These are phyloP conservation scores for Sebastes diploproa DNA, from an alignment of 2,797 vertebrate species.

Conservation along the genomic window DNA sequence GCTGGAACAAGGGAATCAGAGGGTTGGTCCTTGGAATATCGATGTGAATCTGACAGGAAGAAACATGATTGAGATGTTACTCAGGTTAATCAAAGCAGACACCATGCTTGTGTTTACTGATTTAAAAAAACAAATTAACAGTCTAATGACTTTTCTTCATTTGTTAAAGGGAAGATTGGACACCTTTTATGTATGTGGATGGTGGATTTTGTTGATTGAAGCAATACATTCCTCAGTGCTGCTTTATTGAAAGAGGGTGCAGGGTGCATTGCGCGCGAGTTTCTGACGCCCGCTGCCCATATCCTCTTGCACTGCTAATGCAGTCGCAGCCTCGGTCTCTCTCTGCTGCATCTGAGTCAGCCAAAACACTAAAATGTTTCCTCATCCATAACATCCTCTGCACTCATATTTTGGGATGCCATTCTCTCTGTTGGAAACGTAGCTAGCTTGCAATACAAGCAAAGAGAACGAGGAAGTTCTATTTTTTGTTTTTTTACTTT, in stretches of 20 bases:
- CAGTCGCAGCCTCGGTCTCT: not conserved
- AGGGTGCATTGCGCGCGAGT: not conserved
- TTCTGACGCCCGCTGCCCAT: not conserved
- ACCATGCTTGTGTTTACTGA: not conserved
- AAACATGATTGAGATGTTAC: conserved; percentile 18
- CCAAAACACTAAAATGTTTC: too few relatives aligned
- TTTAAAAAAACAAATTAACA: not conserved
- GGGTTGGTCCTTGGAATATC: conserved; percentile 99
- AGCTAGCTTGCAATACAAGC: too few relatives aligned
- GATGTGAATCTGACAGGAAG: conserved; percentile 92
- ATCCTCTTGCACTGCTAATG: not conserved
- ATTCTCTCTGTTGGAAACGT: not conserved
- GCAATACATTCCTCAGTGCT: not conserved
- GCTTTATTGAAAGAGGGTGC: not conserved
- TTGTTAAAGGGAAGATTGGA: not conserved
- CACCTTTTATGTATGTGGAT: not conserved
- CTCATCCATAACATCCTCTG: too few relatives aligned
- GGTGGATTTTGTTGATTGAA: not conserved
- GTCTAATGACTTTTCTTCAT: not conserved
- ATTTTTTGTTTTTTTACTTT: not conserved
- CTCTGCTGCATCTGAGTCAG: too few relatives aligned
- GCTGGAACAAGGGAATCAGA: conserved; percentile 97
- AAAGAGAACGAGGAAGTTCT: not conserved
- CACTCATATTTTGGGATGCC: not conserved
- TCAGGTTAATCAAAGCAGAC: not conserved